phyloP scores from a whole-genome alignment of 2,888 invertebrate genomes.

The Tetropium fuscum region DNA sequence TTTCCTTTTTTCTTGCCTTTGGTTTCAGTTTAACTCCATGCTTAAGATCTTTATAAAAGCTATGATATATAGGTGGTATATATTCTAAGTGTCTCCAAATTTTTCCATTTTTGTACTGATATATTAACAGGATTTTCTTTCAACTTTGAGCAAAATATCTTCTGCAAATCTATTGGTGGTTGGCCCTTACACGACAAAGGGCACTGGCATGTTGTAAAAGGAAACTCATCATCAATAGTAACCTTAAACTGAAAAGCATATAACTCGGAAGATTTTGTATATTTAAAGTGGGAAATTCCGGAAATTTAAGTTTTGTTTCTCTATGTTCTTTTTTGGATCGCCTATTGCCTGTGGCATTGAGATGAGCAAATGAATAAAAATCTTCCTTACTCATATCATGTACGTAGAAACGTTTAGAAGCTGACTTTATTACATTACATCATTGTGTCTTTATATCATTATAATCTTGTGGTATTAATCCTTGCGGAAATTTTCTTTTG shows the following conservation, averaged over 20 bases:
- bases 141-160: neutral
- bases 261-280: neutral
- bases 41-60: too few species aligned
- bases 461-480: neutral
- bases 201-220: neutral
- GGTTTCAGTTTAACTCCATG: too few species aligned
- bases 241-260: neutral
- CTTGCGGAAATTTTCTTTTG: neutral
- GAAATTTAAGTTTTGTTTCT: neutral
- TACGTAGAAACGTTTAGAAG: neutral
- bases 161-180: neutral
- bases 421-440: conserved; percentile 2
- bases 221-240: neutral
- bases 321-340: conserved; percentile 7
- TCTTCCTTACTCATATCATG: neutral
- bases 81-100: neutral
- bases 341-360: neutral
- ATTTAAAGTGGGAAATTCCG: conserved; percentile 1
- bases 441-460: too few species aligned
- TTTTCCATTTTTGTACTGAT: neutral
- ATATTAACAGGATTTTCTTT: conserved; percentile 2
- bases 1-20: too few species aligned
- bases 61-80: too few species aligned
- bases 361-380: neutral
- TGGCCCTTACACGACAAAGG: neutral